Conservation (phyloP, 2,888 invertebrate genomes). For the Drosophila buzzatii region DNA sequence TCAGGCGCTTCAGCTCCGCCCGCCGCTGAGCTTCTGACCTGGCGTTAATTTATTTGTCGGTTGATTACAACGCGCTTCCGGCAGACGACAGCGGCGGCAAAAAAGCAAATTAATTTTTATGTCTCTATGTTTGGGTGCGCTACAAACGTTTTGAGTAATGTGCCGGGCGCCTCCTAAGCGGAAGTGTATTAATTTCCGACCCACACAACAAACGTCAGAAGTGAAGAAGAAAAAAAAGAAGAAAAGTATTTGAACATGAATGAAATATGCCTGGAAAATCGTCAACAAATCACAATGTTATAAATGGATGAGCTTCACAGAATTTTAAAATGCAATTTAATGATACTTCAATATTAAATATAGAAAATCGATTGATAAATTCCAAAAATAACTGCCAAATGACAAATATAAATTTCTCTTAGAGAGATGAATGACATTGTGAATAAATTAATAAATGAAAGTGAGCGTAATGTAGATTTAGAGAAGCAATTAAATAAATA, state of each 20-base stretch:
- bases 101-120: conserved; percentile 74
- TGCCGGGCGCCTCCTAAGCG: conserved; percentile 55
- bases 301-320: conserved; percentile 3
- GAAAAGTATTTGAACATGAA: neutral
- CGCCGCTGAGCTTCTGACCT: conserved; percentile 19
- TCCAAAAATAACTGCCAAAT: neutral
- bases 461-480: neutral
- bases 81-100: conserved; percentile 66
- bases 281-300: conserved; percentile 32
- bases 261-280: conserved; percentile 30
- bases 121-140: conserved; percentile 52
- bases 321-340: neutral
- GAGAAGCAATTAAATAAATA: neutral
- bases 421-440: neutral
- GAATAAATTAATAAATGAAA: neutral
- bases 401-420: neutral
- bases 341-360: neutral
- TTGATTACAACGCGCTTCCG: conserved; percentile 77
- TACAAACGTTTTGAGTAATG: conserved; percentile 69
- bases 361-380: neutral
- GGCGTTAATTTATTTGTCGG: conserved; percentile 78
- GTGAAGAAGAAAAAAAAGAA: conserved; percentile 11
- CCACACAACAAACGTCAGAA: conserved; percentile 21
- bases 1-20: neutral
- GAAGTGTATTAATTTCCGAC: conserved; percentile 77